Percentiles rank a stretch among this genome's conserved stretches.
Conservation (phyloP, 2,888 invertebrate species). For the Himalopsyche kuldschensis region DNA sequence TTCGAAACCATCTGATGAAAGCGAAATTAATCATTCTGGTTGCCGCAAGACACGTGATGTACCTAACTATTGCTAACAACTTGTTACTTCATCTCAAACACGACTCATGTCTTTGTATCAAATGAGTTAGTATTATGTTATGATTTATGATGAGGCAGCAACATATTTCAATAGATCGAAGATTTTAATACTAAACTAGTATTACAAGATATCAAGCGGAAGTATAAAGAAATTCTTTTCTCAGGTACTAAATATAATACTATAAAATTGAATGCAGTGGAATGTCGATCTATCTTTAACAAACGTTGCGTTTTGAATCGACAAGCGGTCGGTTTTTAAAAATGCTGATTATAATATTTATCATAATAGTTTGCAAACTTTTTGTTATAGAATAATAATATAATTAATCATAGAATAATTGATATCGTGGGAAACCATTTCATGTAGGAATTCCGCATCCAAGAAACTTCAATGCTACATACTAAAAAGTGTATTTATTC, state of each 20-base stretch:
- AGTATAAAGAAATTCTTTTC: neutral
- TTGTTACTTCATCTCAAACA: neutral
- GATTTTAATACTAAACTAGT: neutral
- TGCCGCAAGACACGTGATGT: constrained; percentile 1
- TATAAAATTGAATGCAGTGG: no score
- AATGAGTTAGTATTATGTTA: neutral
- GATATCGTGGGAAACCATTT: no score
- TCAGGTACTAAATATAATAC: neutral
- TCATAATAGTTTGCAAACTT: no score
- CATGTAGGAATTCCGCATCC: no score
- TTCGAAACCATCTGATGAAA: neutral
- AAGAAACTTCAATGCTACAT: no score
- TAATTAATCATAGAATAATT: no score
- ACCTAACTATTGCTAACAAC: neutral
- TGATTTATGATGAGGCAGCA: neutral
- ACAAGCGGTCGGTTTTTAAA: no score
- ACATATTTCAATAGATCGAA: neutral
- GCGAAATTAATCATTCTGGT: neutral
- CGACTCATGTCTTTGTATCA: neutral
- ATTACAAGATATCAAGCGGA: neutral
- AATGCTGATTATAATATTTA: no score
- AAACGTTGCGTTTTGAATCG: no score
- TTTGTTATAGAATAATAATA: no score
- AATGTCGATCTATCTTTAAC: no score
- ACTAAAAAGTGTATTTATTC: no score